phyloP scores from a whole-genome alignment of 2,113 vertebrate species.

The Erythrolamprus reginae region DNA sequence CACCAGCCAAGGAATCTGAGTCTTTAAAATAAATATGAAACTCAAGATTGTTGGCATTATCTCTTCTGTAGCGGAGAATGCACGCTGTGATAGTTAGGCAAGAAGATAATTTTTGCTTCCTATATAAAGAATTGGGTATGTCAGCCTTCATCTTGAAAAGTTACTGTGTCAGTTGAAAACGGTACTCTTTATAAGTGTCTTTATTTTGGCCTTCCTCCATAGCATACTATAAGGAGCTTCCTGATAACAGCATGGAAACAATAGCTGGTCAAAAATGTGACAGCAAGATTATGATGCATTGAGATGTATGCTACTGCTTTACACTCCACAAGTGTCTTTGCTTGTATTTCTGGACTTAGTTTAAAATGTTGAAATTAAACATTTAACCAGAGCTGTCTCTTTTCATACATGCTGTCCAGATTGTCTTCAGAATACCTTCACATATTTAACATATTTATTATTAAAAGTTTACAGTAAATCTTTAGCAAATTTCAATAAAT shows the following conservation, averaged over 20 bases:
- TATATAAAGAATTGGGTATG: neutral
- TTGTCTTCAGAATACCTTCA: neutral
- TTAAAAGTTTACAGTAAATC: neutral
- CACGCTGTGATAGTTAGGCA: neutral
- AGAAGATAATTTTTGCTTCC: neutral
- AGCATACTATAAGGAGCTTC: neutral
- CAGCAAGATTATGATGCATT: neutral
- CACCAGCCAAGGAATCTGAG: neutral
- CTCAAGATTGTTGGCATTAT: neutral
- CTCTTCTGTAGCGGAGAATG: neutral
- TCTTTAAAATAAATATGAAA: conserved; percentile 15
- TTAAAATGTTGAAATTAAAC: neutral
- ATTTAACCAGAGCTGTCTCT: neutral
- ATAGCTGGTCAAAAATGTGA: neutral
- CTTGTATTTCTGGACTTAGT: neutral
- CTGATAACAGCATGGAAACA: neutral
- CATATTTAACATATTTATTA: neutral
- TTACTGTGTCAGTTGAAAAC: neutral
- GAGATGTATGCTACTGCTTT: neutral
- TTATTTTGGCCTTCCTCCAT: neutral
- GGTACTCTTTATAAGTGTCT: neutral
- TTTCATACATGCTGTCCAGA: neutral
- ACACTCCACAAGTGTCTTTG: neutral
- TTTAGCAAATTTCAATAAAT: neutral
- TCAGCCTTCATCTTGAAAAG: neutral